Percentiles rank a stretch among this genome's conserved stretches.
Conservation (phyloP, 2,113 vertebrate species). For the Eurypyga helias region DNA sequence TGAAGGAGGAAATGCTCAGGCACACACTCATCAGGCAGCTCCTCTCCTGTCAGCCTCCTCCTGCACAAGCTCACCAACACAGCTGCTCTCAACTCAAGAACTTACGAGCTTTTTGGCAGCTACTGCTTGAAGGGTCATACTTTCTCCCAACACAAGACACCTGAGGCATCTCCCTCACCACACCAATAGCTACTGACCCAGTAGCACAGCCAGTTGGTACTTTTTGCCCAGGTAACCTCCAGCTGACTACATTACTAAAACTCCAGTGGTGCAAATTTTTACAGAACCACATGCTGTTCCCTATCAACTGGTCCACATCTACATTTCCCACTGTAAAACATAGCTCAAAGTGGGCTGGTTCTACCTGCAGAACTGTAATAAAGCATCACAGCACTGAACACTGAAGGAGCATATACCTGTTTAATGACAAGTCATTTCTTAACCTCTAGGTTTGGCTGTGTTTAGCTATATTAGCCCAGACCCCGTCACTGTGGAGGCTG, state of each 20-base stretch:
- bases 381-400: not conserved
- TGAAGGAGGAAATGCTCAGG: not conserved
- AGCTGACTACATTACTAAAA: not conserved
- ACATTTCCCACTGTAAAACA: not conserved
- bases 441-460: not conserved
- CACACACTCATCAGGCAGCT: not conserved
- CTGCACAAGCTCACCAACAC: not conserved
- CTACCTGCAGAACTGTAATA: not conserved
- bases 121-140: not conserved
- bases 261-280: not conserved
- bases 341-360: not conserved
- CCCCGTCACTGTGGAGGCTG: not conserved
- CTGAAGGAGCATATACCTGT: not conserved
- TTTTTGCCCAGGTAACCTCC: not conserved
- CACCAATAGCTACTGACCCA: not conserved
- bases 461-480: fast-evolving
- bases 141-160: not conserved
- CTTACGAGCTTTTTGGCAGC: not conserved
- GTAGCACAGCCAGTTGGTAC: not conserved
- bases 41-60: not conserved
- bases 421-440: not conserved
- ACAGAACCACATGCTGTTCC: not conserved
- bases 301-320: not conserved
- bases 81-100: not conserved
- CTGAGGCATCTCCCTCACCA: not conserved